Evolutionary conservation across 2,797 vertebrate genomes (phyloP).

Genomic region (Alcedo quadribrachys): DNA sequence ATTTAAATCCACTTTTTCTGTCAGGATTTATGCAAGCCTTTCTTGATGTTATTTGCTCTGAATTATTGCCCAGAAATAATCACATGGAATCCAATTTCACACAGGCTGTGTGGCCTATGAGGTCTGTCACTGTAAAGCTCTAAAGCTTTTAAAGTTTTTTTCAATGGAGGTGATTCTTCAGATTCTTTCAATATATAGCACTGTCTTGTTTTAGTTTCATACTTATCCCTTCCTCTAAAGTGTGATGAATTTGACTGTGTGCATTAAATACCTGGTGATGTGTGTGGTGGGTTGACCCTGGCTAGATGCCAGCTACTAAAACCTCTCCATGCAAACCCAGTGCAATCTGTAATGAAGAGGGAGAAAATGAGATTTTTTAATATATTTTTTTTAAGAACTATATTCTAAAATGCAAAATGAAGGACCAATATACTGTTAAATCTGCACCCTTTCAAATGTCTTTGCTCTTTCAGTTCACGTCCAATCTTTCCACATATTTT

Average conservation of each 20-base stretch:
- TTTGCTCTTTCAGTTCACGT: background rate
- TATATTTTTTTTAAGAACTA: background rate
- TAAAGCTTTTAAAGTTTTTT: conserved; percentile 65
- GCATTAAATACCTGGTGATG: background rate
- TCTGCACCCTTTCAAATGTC: background rate
- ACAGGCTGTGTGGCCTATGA: conserved; percentile 72
- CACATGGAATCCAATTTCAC: conserved; percentile 80
- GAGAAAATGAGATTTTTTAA: background rate
- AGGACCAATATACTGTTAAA: background rate
- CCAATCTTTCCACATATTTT: background rate
- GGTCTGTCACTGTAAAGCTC: conserved; percentile 64
- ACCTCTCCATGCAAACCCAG: background rate
- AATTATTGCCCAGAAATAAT: conserved; percentile 82
- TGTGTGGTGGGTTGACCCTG: background rate
- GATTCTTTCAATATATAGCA: background rate
- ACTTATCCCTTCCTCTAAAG: background rate
- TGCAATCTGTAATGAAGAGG: background rate
- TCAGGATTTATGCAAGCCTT: conserved; percentile 77
- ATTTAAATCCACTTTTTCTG: conserved; percentile 82
- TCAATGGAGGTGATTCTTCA: conserved; percentile 63
- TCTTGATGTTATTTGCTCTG: conserved; percentile 81
- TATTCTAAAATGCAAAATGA: background rate
- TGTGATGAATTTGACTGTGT: background rate
- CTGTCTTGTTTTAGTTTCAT: background rate
- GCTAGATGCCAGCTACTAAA: background rate